Percentiles rank a stretch among this genome's conserved stretches.
Evolutionary conservation across 2,797 vertebrate genomes (phyloP).

Genomic region (Falco concolor): DNA sequence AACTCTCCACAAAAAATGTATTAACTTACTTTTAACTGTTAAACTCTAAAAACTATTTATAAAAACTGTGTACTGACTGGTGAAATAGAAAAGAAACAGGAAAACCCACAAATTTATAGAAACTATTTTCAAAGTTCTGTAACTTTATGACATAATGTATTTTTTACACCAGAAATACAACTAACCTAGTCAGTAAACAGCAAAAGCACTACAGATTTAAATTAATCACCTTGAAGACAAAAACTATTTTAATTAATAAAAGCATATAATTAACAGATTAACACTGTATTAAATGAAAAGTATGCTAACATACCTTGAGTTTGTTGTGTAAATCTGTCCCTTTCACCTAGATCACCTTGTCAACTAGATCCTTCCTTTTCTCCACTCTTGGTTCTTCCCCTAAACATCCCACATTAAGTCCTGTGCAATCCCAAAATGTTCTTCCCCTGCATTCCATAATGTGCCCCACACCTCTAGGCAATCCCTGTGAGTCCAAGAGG

Average conservation of each 20-base stretch:
- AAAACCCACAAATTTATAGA: neutral
- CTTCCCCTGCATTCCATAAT: neutral
- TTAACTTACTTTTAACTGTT: neutral
- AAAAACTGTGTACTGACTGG: neutral
- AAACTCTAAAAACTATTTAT: neutral
- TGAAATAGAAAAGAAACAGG: neutral
- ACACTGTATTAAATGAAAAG: neutral
- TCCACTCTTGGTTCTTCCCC: neutral
- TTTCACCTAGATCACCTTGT: neutral
- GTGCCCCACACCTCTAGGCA: neutral
- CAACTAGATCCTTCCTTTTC: neutral
- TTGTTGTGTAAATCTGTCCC: neutral
- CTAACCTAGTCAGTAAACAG: neutral
- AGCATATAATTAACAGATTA: neutral
- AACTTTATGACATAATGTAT: neutral
- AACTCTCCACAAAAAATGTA: neutral
- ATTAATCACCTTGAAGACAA: neutral
- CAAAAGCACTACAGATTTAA: neutral
- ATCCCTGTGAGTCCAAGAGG: neutral
- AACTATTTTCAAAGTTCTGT: neutral
- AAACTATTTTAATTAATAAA: neutral
- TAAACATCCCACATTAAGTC: neutral
- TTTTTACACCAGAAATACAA: neutral
- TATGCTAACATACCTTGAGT: neutral
- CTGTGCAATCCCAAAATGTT: neutral